Evolutionary conservation across 2,113 vertebrate species (phyloP), one percentile per base, ranked within the genome.

Genomic region (Toxostoma redivivum): DNA sequence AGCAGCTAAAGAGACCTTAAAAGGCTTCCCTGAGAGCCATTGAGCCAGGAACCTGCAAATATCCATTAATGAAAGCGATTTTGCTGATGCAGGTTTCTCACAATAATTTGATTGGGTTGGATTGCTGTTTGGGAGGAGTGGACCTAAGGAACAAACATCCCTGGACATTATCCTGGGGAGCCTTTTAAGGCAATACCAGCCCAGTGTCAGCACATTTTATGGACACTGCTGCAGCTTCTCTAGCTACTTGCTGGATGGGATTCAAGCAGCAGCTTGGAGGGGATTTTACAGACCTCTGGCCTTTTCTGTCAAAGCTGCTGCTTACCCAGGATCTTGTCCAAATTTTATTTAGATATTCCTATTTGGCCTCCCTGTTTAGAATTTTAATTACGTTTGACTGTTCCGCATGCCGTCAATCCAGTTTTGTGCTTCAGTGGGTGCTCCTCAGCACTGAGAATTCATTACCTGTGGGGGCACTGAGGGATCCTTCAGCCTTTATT

Each of bases 191-290:
- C 70, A 71, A 4, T 1, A 42, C n/a, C 76, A 70, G 65, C 50
- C 33, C 51, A 9, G 9, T 13, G 51, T 81, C 83, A 67, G 83
- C 33, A 60, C 14, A 7, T 84, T 80, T 60, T 25, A 15, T 12
- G 73, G 67, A 30, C 62, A 15, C 50, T 50, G 53, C 53, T 85
- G n/a, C 37, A 45, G 79, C 31, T 72, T 42, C 45, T 82, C 40
- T 3, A 8, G 61, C 66, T 65, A 0, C 70, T 61, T 9, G 3
- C 79, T 88, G 79, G 53, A 40, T 84, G 51, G n/a, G 37, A 74
- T 84, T 90, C 74, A 78, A 88, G 76, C 92, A 74, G 79, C 33
- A 72, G 69, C 76, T 31, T 82, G 62, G 15, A 81, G 45, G 71
- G 80, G n/a, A 79, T 64, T 86, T 91, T 76, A 87, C 25, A 89